Evolutionary conservation across 2,797 vertebrate species (phyloP), one percentile per base, ranked within the genome.

Genomic region (Intellagama lesueurii): DNA sequence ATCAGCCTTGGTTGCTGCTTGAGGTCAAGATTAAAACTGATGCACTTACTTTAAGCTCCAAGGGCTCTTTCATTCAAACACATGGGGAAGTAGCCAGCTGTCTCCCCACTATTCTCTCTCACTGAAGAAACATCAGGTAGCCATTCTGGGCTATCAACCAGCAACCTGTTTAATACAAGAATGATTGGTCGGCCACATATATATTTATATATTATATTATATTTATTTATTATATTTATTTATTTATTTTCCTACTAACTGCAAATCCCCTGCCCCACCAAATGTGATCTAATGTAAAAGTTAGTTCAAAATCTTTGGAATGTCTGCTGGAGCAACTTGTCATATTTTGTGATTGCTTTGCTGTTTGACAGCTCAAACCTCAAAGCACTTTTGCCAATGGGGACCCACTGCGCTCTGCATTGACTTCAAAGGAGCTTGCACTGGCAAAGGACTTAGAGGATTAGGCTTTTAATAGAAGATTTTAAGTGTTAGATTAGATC

Each of bases 391-490:
- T 76, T 76, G 83, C 70, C 40, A 72, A 22, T 6, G 24, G 76
- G 79, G 84, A 40, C 44, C 44, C 84, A 81, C 44, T 4, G 17
- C 26, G 1, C 78, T 76, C 60, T 81, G 78, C 40, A 81, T 30
- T 22, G 68, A 86, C 72, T 86, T 89, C 78, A 86, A 89, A 89
- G 78, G 73, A 76, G 78, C 78, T 86, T 73, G 40, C 56, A 40
- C 44, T 75, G 88, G 66, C 30, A 30, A 81, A 80, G 83, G 76
- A 73, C 52, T 89, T 89, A 69, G 88, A 81, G 60, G 84, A 89
- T 89, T 89, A 81, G 83, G 69, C 69, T 81, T 78, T 68, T 89
- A 89, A 89, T 89, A 81, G 88, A 89, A 81, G 83, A 81, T 89
- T 86, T 89, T 56, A 86, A 89, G 78, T 75, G 84, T 56, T 69